These are phyloP conservation scores for Gymnoscopelus braueri DNA, from an alignment of 2,797 vertebrate genomes.

Conservation along the genomic window DNA sequence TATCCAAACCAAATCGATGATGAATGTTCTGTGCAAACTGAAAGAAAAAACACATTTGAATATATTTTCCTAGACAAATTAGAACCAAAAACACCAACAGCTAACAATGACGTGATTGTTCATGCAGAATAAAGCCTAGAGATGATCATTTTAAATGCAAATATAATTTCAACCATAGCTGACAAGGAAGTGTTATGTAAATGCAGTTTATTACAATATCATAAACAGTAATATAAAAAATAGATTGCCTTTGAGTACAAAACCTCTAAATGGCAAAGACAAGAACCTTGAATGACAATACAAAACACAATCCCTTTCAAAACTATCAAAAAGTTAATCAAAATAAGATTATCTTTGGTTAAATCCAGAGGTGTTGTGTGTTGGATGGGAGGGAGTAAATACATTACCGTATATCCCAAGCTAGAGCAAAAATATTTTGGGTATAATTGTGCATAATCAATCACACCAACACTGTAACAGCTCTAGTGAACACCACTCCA, in stretches of 20 bases:
- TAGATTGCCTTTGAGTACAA: constrained; percentile 86
- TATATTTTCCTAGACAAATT: constrained; percentile 79
- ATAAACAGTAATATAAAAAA: constrained; percentile 86
- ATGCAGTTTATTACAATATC: constrained; percentile 84
- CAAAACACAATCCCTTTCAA: constrained; percentile 77
- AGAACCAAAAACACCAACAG: constrained; percentile 40
- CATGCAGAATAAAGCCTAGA: too few species aligned
- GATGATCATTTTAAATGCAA: not conserved
- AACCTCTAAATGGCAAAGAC: constrained; percentile 59
- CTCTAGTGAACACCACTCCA: constrained; percentile 19
- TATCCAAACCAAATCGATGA: constrained; percentile 20
- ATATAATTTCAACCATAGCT: not conserved
- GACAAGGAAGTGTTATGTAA: constrained; percentile 57
- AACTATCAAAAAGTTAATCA: constrained; percentile 49
- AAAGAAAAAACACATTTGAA: constrained; percentile 68
- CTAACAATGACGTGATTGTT: not conserved
- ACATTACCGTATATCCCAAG: constrained; percentile 20
- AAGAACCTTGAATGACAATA: constrained; percentile 56
- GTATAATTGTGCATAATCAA: constrained; percentile 56
- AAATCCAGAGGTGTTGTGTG: constrained; percentile 66
- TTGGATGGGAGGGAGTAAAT: constrained; percentile 43
- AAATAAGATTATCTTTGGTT: constrained; percentile 81
- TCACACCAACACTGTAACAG: constrained; percentile 29
- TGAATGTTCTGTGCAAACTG: constrained; percentile 18
- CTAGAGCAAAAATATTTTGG: constrained; percentile 40